Base-by-base conservation (phyloP, 2,113 vertebrate genomes). In the Sylvietta virens region DNA sequence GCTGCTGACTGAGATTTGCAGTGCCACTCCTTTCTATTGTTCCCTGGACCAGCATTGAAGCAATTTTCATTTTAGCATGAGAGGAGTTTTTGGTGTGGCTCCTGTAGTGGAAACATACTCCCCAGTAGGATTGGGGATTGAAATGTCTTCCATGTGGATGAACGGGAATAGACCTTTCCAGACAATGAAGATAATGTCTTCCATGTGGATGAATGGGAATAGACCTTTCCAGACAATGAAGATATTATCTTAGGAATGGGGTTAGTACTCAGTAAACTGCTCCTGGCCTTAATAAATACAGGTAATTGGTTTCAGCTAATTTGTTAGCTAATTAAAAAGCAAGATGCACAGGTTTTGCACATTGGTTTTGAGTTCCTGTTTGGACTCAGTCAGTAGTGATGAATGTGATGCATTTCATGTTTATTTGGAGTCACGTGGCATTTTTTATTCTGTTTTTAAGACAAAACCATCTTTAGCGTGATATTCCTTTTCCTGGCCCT, bases 251-350 rank as follows among this genome's bases (percentile, higher is more conserved):
- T 56, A 51, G 48, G 17, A 79, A 89, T 66, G 64, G 22, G 21
- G 51, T 62, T 74, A 58, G 33, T 15, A 54, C 23, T 86, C 33
- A 19, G 77, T 78, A 92, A 92, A 87, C 72, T 81, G 56, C 61
- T 91, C 24, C 78, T 92, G 69, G 69, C 40, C 62, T 81, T 84
- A 70, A 84, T 78, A 71, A 81, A 81, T 89, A 74, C 3, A 84
- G 21, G 31, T 81, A 87, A 87, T 81, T 71, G 35, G 35, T 78
- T 95, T 95, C 81, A 79, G 57, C 57, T 94, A 76, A 94, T 90
- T 90, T 80, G 45, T 60, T 45, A 76, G 74, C 61, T 88, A 96
- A 95, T 92, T 95, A 73, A 86, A 92, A 92, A 54, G 27, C 56
- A 81, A 91, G 42, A 54, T 50, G 27, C 56, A 61, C 37, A 64